Conservation (phyloP, 2,888 invertebrate genomes). For the Abrostola tripartita region DNA sequence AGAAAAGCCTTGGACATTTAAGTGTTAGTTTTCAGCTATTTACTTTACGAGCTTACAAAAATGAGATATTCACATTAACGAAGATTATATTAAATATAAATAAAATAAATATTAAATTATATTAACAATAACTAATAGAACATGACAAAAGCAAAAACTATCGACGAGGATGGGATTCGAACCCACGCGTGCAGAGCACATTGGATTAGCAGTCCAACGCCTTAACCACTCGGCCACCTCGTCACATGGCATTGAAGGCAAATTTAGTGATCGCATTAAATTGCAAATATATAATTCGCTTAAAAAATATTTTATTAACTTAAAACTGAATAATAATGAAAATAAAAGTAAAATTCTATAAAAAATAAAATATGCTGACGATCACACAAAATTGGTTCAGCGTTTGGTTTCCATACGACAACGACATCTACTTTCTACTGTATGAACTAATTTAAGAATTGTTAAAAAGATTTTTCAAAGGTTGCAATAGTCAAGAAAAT, state of each 20-base stretch:
- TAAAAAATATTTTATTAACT: neutral
- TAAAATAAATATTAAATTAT: too few relatives aligned
- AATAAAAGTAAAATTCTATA: too few relatives aligned
- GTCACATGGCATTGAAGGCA: constrained; percentile 74
- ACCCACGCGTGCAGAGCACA: constrained; percentile 95
- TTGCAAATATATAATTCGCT: neutral
- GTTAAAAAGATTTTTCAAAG: neutral
- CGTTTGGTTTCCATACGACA: neutral
- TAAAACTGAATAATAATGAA: neutral
- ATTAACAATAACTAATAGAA: too few relatives aligned
- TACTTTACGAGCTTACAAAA: too few relatives aligned
- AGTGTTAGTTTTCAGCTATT: too few relatives aligned
- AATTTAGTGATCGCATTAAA: constrained; percentile 64
- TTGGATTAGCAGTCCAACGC: constrained; percentile 96
- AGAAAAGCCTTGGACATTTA: too few relatives aligned
- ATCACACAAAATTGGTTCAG: neutral
- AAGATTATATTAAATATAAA: too few relatives aligned
- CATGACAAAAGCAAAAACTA: constrained; percentile 58
- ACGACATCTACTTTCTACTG: constrained; percentile 38
- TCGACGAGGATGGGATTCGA: constrained; percentile 94
- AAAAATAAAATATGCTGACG: too few relatives aligned
- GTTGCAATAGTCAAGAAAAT: neutral
- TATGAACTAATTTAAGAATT: neutral
- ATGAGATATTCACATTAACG: too few relatives aligned
- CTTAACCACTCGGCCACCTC: constrained; percentile 96